Evolutionary conservation across 92 coral and sea anemone genomes (phyloP).

Genomic region (Palythoa heliodiscus): DNA sequence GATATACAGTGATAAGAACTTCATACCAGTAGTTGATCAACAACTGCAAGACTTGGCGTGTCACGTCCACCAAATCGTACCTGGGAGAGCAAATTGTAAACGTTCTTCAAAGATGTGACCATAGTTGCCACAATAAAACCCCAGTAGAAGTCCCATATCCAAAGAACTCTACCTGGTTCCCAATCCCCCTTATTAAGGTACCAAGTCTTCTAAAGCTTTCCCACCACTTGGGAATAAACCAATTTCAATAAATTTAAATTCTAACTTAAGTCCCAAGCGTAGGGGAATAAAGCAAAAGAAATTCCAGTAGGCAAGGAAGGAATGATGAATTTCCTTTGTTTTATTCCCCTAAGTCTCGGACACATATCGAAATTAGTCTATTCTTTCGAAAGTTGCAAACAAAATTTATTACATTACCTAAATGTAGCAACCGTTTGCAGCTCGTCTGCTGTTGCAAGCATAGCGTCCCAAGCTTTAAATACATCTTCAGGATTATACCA

Average conservation of each 20-base stretch:
- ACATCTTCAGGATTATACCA: conserved; percentile 77
- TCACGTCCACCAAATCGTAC: conserved; percentile 83
- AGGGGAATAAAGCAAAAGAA: background rate
- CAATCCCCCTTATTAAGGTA: too few relatives aligned
- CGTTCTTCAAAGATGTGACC: background rate
- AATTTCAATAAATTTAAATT: too few relatives aligned
- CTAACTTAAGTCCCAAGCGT: background rate
- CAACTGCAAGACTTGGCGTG: conserved; percentile 79
- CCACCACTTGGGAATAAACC: too few relatives aligned
- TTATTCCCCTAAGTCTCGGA: too few relatives aligned
- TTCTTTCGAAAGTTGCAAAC: too few relatives aligned
- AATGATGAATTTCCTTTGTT: too few relatives aligned
- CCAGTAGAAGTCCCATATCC: too few relatives aligned
- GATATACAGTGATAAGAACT: conserved; percentile 58
- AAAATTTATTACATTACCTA: conserved; percentile 45
- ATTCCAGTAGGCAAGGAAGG: too few relatives aligned
- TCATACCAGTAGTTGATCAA: conserved; percentile 53
- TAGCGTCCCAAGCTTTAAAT: conserved; percentile 73
- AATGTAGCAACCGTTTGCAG: conserved; percentile 62
- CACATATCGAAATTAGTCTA: too few relatives aligned
- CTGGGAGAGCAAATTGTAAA: background rate
- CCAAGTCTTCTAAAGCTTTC: too few relatives aligned
- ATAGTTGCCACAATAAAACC: background rate
- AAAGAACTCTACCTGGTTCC: too few relatives aligned
- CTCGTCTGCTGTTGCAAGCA: conserved; percentile 62